Percentiles rank a stretch among this genome's conserved stretches.
These are phyloP conservation scores for Pyxicephalus adspersus DNA, from an alignment of 2,113 vertebrate species.

Conservation along the genomic window DNA sequence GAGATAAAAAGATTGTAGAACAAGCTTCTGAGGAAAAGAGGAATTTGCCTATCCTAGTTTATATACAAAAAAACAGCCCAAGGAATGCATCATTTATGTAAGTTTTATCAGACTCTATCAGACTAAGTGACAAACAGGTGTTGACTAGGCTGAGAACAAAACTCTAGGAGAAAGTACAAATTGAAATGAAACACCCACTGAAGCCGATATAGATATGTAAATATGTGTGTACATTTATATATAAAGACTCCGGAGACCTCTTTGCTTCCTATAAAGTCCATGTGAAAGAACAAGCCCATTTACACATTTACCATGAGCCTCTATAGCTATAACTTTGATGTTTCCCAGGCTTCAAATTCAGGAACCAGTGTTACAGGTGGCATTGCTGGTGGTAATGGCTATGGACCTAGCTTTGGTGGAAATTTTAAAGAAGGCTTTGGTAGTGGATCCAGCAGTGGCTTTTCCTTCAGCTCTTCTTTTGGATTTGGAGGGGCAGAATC, in stretches of 20 bases:
- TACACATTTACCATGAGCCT: slow-evolving; percentile 1
- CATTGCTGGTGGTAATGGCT: slow-evolving; percentile 51
- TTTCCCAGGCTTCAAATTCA: background rate
- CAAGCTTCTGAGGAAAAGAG: slow-evolving; percentile 22
- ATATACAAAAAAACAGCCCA: slow-evolving; percentile 42
- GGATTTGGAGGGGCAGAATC: slow-evolving; percentile 55
- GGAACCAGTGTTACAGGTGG: slow-evolving; percentile 23
- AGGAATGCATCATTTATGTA: slow-evolving; percentile 58
- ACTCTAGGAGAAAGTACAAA: slow-evolving; percentile 58
- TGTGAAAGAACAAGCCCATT: slow-evolving; percentile 43
- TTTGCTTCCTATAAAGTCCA: slow-evolving; percentile 60
- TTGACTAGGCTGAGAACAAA: slow-evolving; percentile 44
- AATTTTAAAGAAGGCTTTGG: slow-evolving; percentile 55
- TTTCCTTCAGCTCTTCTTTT: slow-evolving; percentile 3
- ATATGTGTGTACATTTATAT: slow-evolving; percentile 49
- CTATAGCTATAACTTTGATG: background rate
- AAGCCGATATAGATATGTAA: background rate
- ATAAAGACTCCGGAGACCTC: slow-evolving; percentile 60
- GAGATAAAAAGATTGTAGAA: background rate
- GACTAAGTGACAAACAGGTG: slow-evolving; percentile 52
- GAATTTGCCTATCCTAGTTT: slow-evolving; percentile 50
- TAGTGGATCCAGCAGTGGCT: slow-evolving; percentile 25
- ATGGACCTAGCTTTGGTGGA: slow-evolving; percentile 45
- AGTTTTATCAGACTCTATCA: slow-evolving; percentile 62
- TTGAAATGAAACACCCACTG: slow-evolving; percentile 59